Percentiles rank a stretch among this genome's conserved stretches.
These are phyloP conservation scores for Subacronicta megacephala DNA, from an alignment of 2,888 invertebrate species.

Conservation along the genomic window DNA sequence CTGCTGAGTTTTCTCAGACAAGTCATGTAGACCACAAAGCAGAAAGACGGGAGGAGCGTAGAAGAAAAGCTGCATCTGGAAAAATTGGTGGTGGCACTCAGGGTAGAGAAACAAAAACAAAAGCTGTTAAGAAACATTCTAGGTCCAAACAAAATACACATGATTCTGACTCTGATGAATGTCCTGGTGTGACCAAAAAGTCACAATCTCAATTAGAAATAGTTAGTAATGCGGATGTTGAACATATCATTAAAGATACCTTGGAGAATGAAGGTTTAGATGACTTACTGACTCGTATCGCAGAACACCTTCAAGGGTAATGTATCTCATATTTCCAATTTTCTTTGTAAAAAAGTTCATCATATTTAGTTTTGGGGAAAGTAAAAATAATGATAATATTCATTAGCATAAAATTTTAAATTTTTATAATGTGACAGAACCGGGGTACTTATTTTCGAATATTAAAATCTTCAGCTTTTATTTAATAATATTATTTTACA, in stretches of 20 bases:
- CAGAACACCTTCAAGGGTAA: constrained; percentile 92
- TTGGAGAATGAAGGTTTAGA: constrained; percentile 93
- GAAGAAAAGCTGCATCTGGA: constrained; percentile 95
- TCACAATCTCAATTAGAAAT: constrained; percentile 89
- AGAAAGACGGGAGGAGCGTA: constrained; percentile 95
- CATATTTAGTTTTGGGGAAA: too few relatives aligned
- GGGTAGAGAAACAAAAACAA: constrained; percentile 98
- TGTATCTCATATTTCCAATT: constrained; percentile 5
- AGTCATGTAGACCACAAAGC: constrained; percentile 87
- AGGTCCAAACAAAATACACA: constrained; percentile 89
- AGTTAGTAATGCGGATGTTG: constrained; percentile 91
- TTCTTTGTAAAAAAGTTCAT: too few relatives aligned
- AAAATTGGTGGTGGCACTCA: constrained; percentile 98
- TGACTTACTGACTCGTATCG: constrained; percentile 92
- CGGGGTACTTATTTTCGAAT: too few relatives aligned
- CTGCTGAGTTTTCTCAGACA: constrained; percentile 73
- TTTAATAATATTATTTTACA: constrained; percentile 66
- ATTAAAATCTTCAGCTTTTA: too few relatives aligned
- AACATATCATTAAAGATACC: constrained; percentile 88
- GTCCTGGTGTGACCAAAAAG: constrained; percentile 78
- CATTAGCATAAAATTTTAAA: too few relatives aligned
- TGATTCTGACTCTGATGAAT: constrained; percentile 92
- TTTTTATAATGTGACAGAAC: too few relatives aligned
- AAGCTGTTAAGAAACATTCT: constrained; percentile 96
- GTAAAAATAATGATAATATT: too few relatives aligned